These are phyloP conservation scores for Cynodonichthys magdalenae DNA, from an alignment of 2,797 vertebrate genomes.

Conservation along the genomic window DNA sequence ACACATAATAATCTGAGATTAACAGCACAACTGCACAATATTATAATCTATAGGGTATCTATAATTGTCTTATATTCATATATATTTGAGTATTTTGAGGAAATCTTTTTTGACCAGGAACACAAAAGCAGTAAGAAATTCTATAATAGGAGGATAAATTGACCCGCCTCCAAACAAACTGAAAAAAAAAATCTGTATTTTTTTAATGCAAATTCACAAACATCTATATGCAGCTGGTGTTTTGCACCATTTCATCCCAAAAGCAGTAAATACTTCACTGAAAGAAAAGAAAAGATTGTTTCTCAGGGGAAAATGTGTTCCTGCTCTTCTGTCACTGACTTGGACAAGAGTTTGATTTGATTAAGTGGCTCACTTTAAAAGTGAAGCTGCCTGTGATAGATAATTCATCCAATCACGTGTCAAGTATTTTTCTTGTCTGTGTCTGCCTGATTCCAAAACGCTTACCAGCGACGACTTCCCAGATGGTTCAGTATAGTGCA, in stretches of 20 bases:
- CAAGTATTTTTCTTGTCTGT: background rate
- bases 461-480: constrained; percentile 22
- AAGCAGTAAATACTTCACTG: background rate
- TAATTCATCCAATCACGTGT: constrained; percentile 1
- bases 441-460: constrained; percentile 6
- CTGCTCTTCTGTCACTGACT: background rate
- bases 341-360: constrained; percentile 2
- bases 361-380: constrained; percentile 10
- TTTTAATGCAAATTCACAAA: background rate
- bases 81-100: no score
- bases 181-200: no score
- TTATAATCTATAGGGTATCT: no score
- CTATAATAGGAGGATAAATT: no score
- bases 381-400: background rate
- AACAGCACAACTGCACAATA: no score
- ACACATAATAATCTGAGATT: no score
- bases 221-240: background rate
- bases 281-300: background rate
- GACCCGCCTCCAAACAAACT: no score
- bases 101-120: no score
- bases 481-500: constrained; percentile 24
- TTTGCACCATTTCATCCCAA: background rate
- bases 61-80: no score
- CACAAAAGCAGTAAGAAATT: no score
- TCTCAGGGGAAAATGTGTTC: background rate